Conservation (phyloP, 2,888 invertebrate genomes). For the Oligia latruncula region DNA sequence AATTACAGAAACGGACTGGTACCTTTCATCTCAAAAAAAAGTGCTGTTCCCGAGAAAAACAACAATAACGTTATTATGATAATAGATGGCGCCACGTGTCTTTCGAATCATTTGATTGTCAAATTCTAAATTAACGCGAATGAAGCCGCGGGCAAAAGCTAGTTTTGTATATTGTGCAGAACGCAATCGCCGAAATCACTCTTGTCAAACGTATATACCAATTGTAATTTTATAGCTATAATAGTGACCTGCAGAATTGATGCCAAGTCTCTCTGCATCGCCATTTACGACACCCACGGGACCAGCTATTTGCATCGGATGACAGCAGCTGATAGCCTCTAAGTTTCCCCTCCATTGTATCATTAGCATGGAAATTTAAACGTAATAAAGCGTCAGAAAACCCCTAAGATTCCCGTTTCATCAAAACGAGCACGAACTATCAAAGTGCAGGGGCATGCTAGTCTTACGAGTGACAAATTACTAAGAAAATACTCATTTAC, state of each 20-base stretch:
- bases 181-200: background rate
- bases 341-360: constrained; percentile 15
- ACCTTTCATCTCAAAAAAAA: too few relatives aligned
- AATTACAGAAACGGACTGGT: too few relatives aligned
- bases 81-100: too few relatives aligned
- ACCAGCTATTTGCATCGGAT: constrained; percentile 25
- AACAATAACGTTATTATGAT: too few relatives aligned
- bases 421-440: constrained; percentile 35
- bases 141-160: too few relatives aligned
- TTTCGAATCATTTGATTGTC: too few relatives aligned
- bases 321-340: constrained; percentile 15
- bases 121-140: too few relatives aligned
- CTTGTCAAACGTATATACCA: too few relatives aligned
- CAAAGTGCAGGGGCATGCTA: constrained; percentile 38
- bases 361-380: constrained; percentile 52
- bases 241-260: background rate
- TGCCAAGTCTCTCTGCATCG: background rate
- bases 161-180: background rate
- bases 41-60: too few relatives aligned
- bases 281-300: background rate
- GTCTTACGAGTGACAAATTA: constrained; percentile 56
- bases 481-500: constrained; percentile 62
- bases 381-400: constrained; percentile 30
- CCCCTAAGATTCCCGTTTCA: constrained; percentile 35
- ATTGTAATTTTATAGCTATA: constrained; percentile 9